phyloP scores from a whole-genome alignment of 2,797 vertebrate genomes.

The Urocyon cinereoargenteus region DNA sequence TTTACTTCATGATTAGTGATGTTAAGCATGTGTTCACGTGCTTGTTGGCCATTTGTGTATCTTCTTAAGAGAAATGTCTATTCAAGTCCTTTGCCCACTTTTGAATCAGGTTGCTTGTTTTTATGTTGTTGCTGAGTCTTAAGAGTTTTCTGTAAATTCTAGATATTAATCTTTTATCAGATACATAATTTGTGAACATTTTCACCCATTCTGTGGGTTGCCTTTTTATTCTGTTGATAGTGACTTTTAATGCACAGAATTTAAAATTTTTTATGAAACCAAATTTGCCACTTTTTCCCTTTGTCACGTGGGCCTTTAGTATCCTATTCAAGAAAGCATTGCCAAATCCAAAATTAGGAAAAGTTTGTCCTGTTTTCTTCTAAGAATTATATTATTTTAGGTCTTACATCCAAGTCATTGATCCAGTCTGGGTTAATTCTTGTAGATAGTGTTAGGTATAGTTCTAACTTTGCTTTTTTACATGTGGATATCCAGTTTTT shows the following conservation, averaged over 20 bases:
- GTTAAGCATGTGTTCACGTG: not conserved
- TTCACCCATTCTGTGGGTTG: not conserved
- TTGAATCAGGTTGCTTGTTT: not conserved
- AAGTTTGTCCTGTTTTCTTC: not conserved
- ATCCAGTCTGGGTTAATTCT: not conserved
- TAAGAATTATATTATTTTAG: not conserved
- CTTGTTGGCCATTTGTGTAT: not conserved
- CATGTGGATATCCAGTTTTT: not conserved
- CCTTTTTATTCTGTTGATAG: not conserved
- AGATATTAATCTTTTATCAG: not conserved
- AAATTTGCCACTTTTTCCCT: not conserved
- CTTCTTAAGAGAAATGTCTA: not conserved
- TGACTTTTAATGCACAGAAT: not conserved
- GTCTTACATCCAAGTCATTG: not conserved
- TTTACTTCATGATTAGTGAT: not conserved
- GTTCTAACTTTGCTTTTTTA: not conserved
- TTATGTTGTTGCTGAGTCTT: not conserved
- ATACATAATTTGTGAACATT: not conserved
- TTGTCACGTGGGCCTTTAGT: not conserved
- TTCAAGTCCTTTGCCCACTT: not conserved
- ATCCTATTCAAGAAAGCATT: not conserved
- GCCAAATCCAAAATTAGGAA: not conserved
- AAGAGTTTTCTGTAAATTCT: not conserved
- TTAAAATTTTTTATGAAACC: not conserved
- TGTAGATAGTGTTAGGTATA: not conserved